Percentiles rank a stretch among this genome's conserved stretches.
These are phyloP conservation scores for Sminthurides aquaticus DNA, from an alignment of 2,888 invertebrate species.

Conservation along the genomic window DNA sequence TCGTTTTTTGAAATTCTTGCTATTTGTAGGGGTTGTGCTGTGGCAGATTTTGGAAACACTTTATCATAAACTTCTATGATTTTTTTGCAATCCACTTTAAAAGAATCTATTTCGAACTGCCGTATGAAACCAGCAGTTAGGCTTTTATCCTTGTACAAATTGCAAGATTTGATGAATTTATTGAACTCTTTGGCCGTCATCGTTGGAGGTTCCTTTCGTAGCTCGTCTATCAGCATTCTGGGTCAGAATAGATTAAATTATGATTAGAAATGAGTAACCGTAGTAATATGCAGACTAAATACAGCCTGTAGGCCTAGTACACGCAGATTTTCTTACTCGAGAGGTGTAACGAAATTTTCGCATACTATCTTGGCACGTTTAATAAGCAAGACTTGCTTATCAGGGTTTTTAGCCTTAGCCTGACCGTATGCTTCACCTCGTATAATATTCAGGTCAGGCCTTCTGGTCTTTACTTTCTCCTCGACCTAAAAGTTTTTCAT, in stretches of 20 bases:
- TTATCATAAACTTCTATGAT: constrained; percentile 38
- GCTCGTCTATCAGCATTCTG: constrained; percentile 40
- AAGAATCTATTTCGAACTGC: constrained; percentile 44
- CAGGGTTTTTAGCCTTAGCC: constrained; percentile 50
- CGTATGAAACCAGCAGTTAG: constrained; percentile 46
- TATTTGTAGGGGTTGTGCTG: too few species aligned
- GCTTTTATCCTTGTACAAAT: constrained; percentile 39
- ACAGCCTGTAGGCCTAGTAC: too few species aligned
- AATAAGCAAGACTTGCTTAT: constrained; percentile 49
- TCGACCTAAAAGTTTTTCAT: constrained; percentile 42
- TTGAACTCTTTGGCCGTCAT: constrained; percentile 30
- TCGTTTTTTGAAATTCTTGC: too few species aligned
- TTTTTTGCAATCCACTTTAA: constrained; percentile 31
- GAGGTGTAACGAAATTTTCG: constrained; percentile 46
- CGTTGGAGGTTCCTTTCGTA: constrained; percentile 31
- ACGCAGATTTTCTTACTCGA: too few species aligned
- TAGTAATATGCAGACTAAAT: too few species aligned
- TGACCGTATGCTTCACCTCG: constrained; percentile 51
- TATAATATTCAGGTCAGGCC: constrained; percentile 45
- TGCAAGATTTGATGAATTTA: constrained; percentile 40
- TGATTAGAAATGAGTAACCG: background rate
- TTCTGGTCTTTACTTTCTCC: constrained; percentile 36
- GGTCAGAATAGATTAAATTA: background rate
- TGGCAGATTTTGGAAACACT: constrained; percentile 36
- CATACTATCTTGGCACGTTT: constrained; percentile 51